Percentiles rank a stretch among this genome's conserved stretches.
These are phyloP conservation scores for Sesamia inferens DNA, from an alignment of 2,888 invertebrate genomes.

Conservation along the genomic window DNA sequence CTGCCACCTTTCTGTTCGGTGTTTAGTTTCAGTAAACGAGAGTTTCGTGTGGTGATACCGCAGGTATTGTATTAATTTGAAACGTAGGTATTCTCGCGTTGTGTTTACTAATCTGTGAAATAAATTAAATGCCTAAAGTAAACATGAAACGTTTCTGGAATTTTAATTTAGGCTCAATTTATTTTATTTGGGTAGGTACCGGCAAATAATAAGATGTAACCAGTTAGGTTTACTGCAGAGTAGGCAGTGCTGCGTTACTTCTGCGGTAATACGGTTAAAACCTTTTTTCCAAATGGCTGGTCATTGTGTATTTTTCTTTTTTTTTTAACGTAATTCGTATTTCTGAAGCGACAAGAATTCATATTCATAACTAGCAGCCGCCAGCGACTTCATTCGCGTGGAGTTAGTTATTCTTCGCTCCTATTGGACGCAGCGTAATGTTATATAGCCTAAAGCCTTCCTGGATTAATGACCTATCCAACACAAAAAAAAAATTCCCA, in stretches of 20 bases:
- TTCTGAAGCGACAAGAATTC: no score
- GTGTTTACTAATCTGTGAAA: conserved; percentile 39
- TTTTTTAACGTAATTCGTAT: no score
- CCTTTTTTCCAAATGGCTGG: no score
- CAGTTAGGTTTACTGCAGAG: background rate
- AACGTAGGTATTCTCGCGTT: conserved; percentile 27
- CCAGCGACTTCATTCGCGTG: no score
- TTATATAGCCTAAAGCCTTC: no score
- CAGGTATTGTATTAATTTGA: conserved; percentile 49
- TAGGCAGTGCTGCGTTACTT: background rate
- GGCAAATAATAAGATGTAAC: background rate
- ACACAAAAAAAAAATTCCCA: no score
- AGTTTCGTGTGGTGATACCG: conserved; percentile 21
- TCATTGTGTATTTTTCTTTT: no score
- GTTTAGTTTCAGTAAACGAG: conserved; percentile 12
- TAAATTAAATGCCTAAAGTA: conserved; percentile 5
- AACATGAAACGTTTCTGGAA: background rate
- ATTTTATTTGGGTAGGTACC: background rate
- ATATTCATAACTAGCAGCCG: no score
- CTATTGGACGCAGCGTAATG: no score
- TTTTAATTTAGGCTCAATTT: conserved; percentile 1
- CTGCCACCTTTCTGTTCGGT: conserved; percentile 18
- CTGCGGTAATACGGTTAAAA: no score
- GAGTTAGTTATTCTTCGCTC: no score
- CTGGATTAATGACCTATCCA: no score